Base-by-base conservation (phyloP, 2,888 invertebrate species). In the Campopleginae sp. region DNA sequence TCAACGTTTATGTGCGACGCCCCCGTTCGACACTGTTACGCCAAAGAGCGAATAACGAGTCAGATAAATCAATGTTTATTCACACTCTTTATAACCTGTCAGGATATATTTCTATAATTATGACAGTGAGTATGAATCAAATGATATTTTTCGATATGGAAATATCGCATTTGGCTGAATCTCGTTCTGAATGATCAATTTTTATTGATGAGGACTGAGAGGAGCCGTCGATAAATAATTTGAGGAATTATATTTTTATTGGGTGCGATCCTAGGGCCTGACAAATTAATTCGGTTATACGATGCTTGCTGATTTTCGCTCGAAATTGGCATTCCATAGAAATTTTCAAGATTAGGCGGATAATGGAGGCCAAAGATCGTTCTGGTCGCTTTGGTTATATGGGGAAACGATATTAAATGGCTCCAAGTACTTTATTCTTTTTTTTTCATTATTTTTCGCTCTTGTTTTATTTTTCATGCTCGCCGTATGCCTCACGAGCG, bases 371-470 rank as follows among this genome's bases (percentile, higher is more conserved):
- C 85, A 86, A 85, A 82, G 85, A 71, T 61, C 23, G 51, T 79
- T 68, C 61, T 48, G 70, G 61, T 58, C 51, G 42, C 72, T 77
- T 80, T 72, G 71, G 80, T 77, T 83, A 74, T 51, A 71, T 66
- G 54, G 86, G 79, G 88, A 88, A 91, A 90, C 90, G 89, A 92
- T 91, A 90, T 92, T 91, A 92, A 92, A 92, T 90, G 89, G 89
- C 78, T 86, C 88, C 89, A 48, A 38, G 65, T 33, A 31, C 31
- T 46, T 54, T 42, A 17, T 71, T 68, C 10, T 38, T 87, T 88
- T 89, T 90, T 89, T 90, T 90, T 68, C 71, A 87, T 85, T 77
- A 61, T 80, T 68, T 84, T 81, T 87, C 79, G 71, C 80, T 85
- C 81, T 85, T 54, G 54, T 79, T 77, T 74, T 68, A 75, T 76